Evolutionary conservation across 2,888 invertebrate genomes (phyloP).

Genomic region (Chrysomela aeneicollis): DNA sequence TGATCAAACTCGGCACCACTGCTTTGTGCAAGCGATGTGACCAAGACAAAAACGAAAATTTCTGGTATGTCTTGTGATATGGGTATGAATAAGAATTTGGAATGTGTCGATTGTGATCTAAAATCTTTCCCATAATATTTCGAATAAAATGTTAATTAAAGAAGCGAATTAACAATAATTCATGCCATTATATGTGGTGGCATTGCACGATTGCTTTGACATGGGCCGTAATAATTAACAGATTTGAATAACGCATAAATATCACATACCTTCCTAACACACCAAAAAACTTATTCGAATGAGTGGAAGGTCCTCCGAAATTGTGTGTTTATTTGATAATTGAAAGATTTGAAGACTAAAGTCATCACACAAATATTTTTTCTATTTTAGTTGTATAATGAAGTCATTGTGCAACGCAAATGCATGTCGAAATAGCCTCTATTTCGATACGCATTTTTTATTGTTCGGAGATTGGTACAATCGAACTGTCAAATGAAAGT

Average conservation of each 20-base stretch:
- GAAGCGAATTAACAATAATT: neutral
- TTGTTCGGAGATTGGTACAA: too few species aligned
- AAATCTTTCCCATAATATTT: neutral
- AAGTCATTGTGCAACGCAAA: too few species aligned
- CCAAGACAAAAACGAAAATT: neutral
- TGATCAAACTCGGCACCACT: neutral
- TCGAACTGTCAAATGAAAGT: too few species aligned
- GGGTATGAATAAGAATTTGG: neutral
- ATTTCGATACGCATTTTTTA: too few species aligned
- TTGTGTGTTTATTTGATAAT: too few species aligned
- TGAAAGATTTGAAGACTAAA: too few species aligned
- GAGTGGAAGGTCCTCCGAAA: too few species aligned
- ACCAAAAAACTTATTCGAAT: too few species aligned
- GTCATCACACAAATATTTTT: slow-evolving; percentile 35
- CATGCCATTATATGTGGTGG: neutral
- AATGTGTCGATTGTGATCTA: neutral
- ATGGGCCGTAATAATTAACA: neutral
- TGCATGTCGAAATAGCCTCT: too few species aligned
- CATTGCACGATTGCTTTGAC: neutral
- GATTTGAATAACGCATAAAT: neutral
- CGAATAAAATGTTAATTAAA: neutral
- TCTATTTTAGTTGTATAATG: too few species aligned
- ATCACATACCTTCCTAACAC: neutral
- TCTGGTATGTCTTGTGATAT: neutral
- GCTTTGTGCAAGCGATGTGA: neutral